Conservation (phyloP, 2,113 vertebrate species). For the Conger conger region DNA sequence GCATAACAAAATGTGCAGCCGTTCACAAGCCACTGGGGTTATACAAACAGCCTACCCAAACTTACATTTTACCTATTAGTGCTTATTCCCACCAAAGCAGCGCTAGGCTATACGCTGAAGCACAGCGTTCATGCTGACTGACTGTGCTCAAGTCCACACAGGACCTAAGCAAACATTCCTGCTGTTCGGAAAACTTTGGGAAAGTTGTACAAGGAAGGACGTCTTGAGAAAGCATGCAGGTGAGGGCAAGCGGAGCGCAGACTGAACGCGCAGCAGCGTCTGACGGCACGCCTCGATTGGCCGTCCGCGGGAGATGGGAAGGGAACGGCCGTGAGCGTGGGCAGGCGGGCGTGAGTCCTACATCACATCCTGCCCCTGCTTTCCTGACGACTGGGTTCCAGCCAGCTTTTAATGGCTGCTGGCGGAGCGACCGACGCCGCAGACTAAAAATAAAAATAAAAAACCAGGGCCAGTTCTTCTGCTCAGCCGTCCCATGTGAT, state of each 20-base stretch:
- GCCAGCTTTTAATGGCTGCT: not conserved
- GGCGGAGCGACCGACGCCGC: not conserved
- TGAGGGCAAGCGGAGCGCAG: not conserved
- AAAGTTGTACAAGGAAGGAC: not conserved
- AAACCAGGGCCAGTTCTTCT: not conserved
- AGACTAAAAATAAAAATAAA: not conserved
- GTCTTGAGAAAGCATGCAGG: not conserved
- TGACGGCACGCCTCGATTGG: not conserved
- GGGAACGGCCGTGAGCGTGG: not conserved
- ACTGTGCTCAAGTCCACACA: not conserved
- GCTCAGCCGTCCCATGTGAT: no score
- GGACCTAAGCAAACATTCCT: not conserved
- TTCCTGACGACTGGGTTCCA: not conserved
- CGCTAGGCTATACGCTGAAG: not conserved
- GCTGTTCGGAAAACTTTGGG: not conserved
- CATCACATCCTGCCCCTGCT: not conserved
- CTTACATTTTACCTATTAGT: not conserved
- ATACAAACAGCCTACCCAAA: not conserved
- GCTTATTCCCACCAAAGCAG: not conserved
- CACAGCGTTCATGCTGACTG: not conserved
- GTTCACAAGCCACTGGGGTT: not conserved
- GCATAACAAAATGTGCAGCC: not conserved
- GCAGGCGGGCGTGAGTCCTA: not conserved
- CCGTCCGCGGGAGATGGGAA: not conserved
- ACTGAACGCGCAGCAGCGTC: not conserved